A percentile compares a stretch with the other conserved stretches of the same genome.
These are phyloP conservation scores for Columba guinea DNA, from an alignment of 2,797 vertebrate species.

Conservation along the genomic window DNA sequence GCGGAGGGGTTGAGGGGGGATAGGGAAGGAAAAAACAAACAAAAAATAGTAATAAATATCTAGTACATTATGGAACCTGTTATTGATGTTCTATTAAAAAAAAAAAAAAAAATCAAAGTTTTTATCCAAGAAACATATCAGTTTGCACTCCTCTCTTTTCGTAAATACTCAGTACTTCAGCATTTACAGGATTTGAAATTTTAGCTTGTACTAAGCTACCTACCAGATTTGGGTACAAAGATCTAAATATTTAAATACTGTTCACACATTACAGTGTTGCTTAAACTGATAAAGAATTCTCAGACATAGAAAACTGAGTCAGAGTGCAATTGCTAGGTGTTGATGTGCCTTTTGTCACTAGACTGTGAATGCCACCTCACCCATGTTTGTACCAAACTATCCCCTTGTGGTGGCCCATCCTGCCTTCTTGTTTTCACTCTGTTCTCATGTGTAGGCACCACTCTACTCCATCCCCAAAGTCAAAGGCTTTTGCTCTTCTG, in stretches of 20 bases:
- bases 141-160: not conserved
- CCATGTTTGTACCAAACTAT: not conserved
- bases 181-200: not conserved
- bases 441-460: not conserved
- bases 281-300: not conserved
- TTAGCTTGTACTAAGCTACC: not conserved
- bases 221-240: not conserved
- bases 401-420: not conserved
- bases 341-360: not conserved
- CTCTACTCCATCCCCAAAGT: not conserved
- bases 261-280: not conserved
- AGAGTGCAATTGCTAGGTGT: not conserved
- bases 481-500: not conserved
- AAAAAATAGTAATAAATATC: not conserved
- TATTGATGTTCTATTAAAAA: not conserved
- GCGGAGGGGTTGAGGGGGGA: fast-evolving
- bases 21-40: not conserved
- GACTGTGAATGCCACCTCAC: not conserved
- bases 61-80: not conserved
- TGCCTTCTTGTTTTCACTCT: not conserved
- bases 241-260: not conserved
- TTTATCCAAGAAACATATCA: not conserved
- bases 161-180: not conserved
- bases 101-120: not conserved
- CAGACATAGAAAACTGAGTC: not conserved